Percentiles rank a stretch among this genome's conserved stretches.
Evolutionary conservation across 1,140 invertebrate genomes (phyloP).

Genomic region (Brachionus calyciflorus): DNA sequence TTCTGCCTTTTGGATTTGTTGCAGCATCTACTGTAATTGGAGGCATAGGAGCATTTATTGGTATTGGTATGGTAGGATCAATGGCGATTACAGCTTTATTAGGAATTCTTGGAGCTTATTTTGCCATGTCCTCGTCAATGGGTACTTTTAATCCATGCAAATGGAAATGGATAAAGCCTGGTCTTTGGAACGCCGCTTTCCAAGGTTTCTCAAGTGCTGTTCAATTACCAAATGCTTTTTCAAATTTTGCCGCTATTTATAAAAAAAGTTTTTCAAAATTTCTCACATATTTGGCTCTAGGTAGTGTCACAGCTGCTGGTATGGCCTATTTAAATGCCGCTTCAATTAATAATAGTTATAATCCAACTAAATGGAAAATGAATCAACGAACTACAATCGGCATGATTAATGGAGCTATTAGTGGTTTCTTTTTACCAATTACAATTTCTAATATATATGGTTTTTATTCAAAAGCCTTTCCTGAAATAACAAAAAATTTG

Average conservation of each 20-base stretch:
- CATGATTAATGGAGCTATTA: not conserved
- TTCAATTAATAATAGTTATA: not conserved
- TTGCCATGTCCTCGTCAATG: not conserved
- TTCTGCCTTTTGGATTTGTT: constrained; percentile 17
- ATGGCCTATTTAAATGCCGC: not conserved
- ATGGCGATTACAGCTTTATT: not conserved
- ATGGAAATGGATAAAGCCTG: constrained; percentile 19
- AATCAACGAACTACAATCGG: not conserved
- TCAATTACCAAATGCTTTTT: not conserved
- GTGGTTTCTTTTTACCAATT: not conserved
- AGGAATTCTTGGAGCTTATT: not conserved
- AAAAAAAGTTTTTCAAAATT: not conserved
- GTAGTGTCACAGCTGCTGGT: not conserved
- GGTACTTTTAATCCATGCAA: not conserved
- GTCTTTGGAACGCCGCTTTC: not conserved
- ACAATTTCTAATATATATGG: not conserved
- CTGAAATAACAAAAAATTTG: not conserved
- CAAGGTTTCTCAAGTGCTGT: not conserved
- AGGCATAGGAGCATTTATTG: not conserved
- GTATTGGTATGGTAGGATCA: too few relatives aligned
- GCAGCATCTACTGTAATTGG: not conserved
- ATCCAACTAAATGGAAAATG: not conserved
- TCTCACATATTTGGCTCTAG: not conserved
- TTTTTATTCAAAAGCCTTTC: not conserved
- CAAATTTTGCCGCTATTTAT: not conserved